Evolutionary conservation across 2,113 vertebrate species (phyloP).

Genomic region (Platanista minor): DNA sequence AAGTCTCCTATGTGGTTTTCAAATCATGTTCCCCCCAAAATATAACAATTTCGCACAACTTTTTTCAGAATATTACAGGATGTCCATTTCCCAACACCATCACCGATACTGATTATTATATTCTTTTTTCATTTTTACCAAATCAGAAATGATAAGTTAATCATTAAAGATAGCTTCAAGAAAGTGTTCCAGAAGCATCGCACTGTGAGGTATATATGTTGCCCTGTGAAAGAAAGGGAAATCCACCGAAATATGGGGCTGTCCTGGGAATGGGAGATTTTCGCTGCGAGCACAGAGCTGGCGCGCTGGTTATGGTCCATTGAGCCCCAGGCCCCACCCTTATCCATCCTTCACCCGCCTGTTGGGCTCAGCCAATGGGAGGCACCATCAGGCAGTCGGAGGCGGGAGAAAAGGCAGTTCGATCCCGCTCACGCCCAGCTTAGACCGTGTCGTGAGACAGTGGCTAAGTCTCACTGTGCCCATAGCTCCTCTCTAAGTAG

Average conservation of each 20-base stretch:
- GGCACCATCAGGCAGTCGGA: neutral
- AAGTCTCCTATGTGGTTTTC: neutral
- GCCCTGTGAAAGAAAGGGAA: neutral
- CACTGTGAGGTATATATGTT: fast-evolving
- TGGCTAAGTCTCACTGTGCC: neutral
- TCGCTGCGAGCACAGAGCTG: neutral
- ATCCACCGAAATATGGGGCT: too few relatives aligned
- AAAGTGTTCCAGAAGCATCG: neutral
- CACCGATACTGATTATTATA: neutral
- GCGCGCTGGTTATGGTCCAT: fast-evolving
- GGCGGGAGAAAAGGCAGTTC: too few relatives aligned
- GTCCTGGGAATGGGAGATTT: neutral
- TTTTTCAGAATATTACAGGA: neutral
- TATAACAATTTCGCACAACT: neutral
- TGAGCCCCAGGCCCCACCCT: neutral
- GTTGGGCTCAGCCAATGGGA: neutral
- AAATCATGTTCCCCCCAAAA: neutral
- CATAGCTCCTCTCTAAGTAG: neutral
- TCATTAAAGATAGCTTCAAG: neutral
- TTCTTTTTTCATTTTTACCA: neutral
- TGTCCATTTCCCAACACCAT: neutral
- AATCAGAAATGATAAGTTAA: neutral
- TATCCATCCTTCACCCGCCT: neutral
- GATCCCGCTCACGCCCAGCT: neutral
- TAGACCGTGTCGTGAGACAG: fast-evolving